Base-by-base conservation (phyloP, 2,888 invertebrate species). In the Microdon myrmicae region DNA sequence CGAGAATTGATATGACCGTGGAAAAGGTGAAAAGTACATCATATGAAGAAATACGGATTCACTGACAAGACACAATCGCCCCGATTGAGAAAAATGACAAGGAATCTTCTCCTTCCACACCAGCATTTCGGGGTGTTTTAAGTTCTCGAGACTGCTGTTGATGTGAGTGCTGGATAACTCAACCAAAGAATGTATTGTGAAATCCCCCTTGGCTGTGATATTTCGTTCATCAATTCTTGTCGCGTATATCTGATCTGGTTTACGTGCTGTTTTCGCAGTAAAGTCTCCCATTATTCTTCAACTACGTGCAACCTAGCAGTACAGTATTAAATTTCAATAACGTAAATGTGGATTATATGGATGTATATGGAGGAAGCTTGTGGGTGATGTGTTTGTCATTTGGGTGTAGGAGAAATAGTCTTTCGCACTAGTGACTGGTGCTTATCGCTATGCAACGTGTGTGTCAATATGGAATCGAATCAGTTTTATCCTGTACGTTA, bases 201-300 rank as follows among this genome's bases (percentile, higher is more conserved):
- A 14, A 48, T 20, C 35, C 41, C 48, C 48, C 39, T 14, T 28
- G 56, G 48, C 35, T 38, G 28, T 37, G 41, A 31, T 19, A 37
- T 49, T 56, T 47, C 31, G 10, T 22, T 56, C 28, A 64, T 22
- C 51, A 8, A 64, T 56, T 64, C 64, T 23, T 51, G 51, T 64
- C 64, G 56, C 56, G 64, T 64, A 56, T 51, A 64, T 47, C 64
- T 53, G 64, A 64, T 64, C 64, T 56, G 64, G 51, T 43, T 64
- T 64, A 56, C 56, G 64, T 64, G 64, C 35, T 64, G 56, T 64
- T 64, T 64, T 64, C 37, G 43, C 43, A 56, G 64, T 61, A 49
- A 56, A 61, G 49, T 47, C 51, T 64, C 23, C 45, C 43, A 56
- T 56, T 56, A 56, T 64, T 45, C 56, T 47, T 37, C 45, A 41